Conservation (phyloP, 2,113 vertebrate species). For the Calonectris borealis region DNA sequence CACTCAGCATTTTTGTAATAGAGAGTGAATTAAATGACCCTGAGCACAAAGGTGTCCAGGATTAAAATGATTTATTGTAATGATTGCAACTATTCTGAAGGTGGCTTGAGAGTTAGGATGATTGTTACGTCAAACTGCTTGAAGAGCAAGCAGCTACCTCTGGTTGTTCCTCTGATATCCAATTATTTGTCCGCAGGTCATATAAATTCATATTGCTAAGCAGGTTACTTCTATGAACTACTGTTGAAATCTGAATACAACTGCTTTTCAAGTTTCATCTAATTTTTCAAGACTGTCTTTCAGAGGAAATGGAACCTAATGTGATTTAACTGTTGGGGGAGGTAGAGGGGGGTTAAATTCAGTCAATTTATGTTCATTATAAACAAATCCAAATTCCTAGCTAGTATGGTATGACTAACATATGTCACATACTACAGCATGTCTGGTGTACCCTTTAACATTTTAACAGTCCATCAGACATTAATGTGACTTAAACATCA, state of each 20-base stretch:
- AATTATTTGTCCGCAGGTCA: constrained; percentile 2
- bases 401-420: constrained; percentile 61
- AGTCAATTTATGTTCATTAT: constrained; percentile 70
- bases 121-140: neutral
- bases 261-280: constrained; percentile 58
- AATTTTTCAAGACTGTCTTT: constrained; percentile 67
- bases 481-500: constrained; percentile 78
- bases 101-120: neutral
- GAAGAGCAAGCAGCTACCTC: neutral
- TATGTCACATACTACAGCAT: constrained; percentile 61
- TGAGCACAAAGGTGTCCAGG: neutral
- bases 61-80: neutral
- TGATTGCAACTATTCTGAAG: neutral
- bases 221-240: constrained; percentile 39
- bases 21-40: neutral
- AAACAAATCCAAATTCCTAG: constrained; percentile 74
- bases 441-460: constrained; percentile 74
- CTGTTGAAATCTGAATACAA: constrained; percentile 55
- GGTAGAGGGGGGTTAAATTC: constrained; percentile 58
- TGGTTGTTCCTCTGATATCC: neutral
- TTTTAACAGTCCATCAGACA: constrained; percentile 76
- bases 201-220: constrained; percentile 6
- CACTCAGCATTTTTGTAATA: neutral
- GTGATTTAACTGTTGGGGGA: constrained; percentile 53
- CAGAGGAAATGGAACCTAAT: constrained; percentile 68